Percentiles rank a stretch among this genome's conserved stretches.
Conservation (phyloP, 2,797 vertebrate species). For the Melanotaenia parkinsoni region DNA sequence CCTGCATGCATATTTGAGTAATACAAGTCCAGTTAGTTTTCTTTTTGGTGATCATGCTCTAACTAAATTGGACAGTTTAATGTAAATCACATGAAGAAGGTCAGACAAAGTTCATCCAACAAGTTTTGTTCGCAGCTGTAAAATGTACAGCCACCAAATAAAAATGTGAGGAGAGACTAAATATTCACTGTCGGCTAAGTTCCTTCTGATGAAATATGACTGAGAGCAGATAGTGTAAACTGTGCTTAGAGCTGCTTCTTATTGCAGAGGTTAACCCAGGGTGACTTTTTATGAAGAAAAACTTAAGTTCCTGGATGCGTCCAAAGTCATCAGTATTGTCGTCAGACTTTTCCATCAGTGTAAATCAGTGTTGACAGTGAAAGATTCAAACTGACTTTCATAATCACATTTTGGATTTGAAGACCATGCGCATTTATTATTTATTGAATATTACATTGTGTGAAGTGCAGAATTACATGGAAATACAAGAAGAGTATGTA, state of each 20-base stretch:
- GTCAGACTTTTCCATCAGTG: conserved; percentile 10
- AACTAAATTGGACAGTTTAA: conserved; percentile 18
- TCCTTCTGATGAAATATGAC: conserved; percentile 44
- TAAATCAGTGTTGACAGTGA: conserved; percentile 2
- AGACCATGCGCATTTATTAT: not conserved
- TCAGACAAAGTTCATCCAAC: conserved; percentile 51
- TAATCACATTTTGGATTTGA: conserved; percentile 4
- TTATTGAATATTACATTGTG: not conserved
- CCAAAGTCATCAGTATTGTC: conserved; percentile 2
- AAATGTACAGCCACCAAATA: conserved; percentile 36
- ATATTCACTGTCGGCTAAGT: conserved; percentile 13
- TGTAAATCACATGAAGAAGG: conserved; percentile 34
- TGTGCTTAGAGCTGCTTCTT: conserved; percentile 33
- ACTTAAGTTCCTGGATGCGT: conserved; percentile 17
- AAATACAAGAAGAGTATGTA: not conserved
- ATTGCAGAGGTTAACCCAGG: conserved; percentile 22
- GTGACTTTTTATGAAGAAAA: conserved; percentile 27
- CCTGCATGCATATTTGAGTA: conserved; percentile 32
- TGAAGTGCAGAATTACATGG: not conserved
- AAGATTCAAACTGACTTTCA: not conserved
- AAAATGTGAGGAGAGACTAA: conserved; percentile 35
- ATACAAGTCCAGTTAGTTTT: conserved; percentile 22
- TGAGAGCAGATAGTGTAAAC: conserved; percentile 17
- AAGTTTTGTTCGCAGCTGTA: conserved; percentile 41
- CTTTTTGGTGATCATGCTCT: not conserved